Percentiles rank a stretch among this genome's conserved stretches.
Conservation (phyloP, 2,888 invertebrate species). For the Dryocosmus kuriphilus region DNA sequence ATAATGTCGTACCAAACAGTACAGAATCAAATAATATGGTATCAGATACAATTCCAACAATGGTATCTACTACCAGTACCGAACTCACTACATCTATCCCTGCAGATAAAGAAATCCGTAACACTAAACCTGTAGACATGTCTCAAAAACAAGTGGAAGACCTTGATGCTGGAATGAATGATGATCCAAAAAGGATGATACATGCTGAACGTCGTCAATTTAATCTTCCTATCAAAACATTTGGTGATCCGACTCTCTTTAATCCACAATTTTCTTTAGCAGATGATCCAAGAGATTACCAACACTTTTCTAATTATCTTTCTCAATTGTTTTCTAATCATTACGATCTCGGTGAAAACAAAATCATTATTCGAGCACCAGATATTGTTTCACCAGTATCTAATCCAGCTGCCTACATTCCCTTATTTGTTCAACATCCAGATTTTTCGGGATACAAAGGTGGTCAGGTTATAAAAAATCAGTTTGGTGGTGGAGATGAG, state of each 20-base stretch:
- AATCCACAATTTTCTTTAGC: not conserved
- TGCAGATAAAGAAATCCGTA: not conserved
- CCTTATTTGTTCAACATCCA: conserved; percentile 44
- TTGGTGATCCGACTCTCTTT: not conserved
- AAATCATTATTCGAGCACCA: conserved; percentile 52
- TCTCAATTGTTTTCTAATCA: conserved; percentile 46
- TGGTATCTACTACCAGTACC: not conserved
- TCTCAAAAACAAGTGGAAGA: not conserved
- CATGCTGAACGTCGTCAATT: conserved; percentile 18
- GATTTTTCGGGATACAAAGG: not conserved
- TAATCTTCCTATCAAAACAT: not conserved
- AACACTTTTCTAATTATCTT: conserved; percentile 51
- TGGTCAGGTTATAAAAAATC: conserved; percentile 17
- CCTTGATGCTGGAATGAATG: not conserved
- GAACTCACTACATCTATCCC: not conserved
- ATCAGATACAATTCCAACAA: not conserved
- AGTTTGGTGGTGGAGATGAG: conserved; percentile 3
- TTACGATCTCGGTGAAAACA: conserved; percentile 53
- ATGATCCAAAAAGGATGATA: not conserved
- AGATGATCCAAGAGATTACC: conserved; percentile 43
- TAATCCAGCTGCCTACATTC: conserved; percentile 53
- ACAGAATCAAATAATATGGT: not conserved
- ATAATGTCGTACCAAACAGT: not conserved
- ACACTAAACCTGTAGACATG: not conserved
- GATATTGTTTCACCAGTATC: conserved; percentile 47